Conservation (phyloP, 2,797 vertebrate species). For the Sylvia borin region DNA sequence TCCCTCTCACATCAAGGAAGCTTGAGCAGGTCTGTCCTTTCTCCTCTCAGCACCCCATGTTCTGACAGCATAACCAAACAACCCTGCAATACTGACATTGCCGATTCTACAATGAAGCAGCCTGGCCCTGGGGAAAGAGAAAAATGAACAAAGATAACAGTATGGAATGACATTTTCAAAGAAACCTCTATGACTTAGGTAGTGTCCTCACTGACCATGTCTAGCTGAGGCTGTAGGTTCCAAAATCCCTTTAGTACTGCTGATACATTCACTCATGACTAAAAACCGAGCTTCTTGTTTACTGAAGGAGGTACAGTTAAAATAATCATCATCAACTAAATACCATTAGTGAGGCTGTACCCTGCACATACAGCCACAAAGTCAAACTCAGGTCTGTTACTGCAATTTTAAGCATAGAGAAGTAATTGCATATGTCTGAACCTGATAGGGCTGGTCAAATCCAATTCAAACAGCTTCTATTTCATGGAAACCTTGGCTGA, state of each 20-base stretch:
- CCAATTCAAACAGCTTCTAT: slow-evolving; percentile 4
- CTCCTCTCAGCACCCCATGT: background rate
- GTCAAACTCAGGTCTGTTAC: background rate
- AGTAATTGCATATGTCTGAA: background rate
- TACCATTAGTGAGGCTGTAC: background rate
- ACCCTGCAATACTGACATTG: background rate
- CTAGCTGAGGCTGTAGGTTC: background rate
- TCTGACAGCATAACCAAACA: background rate
- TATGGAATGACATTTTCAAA: background rate
- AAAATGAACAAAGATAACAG: background rate
- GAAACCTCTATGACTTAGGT: background rate
- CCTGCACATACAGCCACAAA: background rate
- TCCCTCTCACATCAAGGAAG: background rate
- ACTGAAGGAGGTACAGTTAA: background rate
- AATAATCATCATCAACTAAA: background rate
- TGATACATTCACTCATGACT: background rate
- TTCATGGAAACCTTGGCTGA: slow-evolving; percentile 7
- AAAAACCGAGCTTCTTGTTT: background rate
- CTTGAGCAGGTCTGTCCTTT: background rate
- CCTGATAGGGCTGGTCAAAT: slow-evolving; percentile 1
- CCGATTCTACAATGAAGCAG: background rate
- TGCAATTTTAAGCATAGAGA: background rate
- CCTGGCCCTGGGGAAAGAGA: background rate
- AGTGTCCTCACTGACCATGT: background rate
- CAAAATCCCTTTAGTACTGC: background rate